Percentiles rank a stretch among this genome's conserved stretches.
phyloP scores from a whole-genome alignment of 2,797 vertebrate genomes.

The Ciconia nigra region DNA sequence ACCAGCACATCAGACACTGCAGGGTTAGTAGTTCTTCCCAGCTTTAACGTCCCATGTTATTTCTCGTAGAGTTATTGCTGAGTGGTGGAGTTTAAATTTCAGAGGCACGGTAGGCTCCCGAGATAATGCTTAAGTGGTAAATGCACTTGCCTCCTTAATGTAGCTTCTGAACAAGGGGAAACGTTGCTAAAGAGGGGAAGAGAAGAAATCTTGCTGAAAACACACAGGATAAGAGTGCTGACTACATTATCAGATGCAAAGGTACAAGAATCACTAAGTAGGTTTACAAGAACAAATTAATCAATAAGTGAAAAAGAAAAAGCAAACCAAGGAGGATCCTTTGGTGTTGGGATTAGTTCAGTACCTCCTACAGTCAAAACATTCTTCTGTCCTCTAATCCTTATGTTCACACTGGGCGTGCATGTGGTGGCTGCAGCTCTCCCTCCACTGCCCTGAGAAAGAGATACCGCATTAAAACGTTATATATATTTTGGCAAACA shows the following conservation, averaged over 20 bases:
- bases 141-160: not conserved
- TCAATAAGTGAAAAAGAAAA: not conserved
- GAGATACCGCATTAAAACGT: rapidly evolving
- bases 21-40: not conserved
- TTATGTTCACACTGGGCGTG: rapidly evolving
- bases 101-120: not conserved
- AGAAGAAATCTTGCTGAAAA: not conserved
- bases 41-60: not conserved
- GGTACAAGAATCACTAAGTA: not conserved
- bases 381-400: not conserved
- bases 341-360: not conserved
- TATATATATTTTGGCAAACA: not conserved
- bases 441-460: not conserved
- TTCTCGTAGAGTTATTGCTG: not conserved
- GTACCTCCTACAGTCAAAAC: not conserved
- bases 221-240: not conserved
- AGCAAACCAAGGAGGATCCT: not conserved
- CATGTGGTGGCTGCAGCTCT: not conserved
- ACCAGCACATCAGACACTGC: not conserved
- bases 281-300: not conserved
- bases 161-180: not conserved
- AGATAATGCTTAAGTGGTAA: not conserved
- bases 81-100: not conserved
- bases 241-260: not conserved
- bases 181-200: not conserved